These are phyloP conservation scores for Stenchaetothrips biformis DNA, from an alignment of 2,888 invertebrate genomes.

Conservation along the genomic window DNA sequence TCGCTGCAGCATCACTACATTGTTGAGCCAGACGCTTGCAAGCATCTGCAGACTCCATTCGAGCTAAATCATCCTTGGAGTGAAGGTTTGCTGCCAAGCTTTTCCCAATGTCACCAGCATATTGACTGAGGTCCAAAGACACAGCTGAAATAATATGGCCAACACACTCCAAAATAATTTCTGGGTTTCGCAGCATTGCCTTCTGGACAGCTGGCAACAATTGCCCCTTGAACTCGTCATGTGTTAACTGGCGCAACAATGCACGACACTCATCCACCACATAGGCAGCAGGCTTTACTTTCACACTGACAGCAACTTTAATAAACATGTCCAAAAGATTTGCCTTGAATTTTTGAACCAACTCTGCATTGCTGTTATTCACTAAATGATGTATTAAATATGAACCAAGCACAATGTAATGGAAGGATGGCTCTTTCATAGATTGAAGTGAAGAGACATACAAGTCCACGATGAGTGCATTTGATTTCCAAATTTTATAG, in stretches of 20 bases:
- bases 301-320: constrained; percentile 71
- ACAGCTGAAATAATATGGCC: constrained; percentile 68
- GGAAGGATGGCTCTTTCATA: constrained; percentile 49
- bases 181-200: constrained; percentile 88
- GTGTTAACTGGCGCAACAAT: constrained; percentile 58
- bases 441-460: constrained; percentile 52
- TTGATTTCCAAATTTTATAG: constrained; percentile 45
- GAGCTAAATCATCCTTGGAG: constrained; percentile 75
- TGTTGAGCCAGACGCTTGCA: constrained; percentile 65
- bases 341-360: constrained; percentile 56
- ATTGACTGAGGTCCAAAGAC: constrained; percentile 69
- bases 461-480: constrained; percentile 43
- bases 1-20: constrained; percentile 60
- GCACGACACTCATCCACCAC: constrained; percentile 63
- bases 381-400: constrained; percentile 57
- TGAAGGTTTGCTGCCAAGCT: constrained; percentile 73
- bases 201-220: constrained; percentile 84
- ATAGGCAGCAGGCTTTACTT: constrained; percentile 65
- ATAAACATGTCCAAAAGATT: constrained; percentile 63
- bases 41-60: constrained; percentile 68
- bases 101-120: constrained; percentile 73
- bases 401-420: constrained; percentile 60
- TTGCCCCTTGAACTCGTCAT: constrained; percentile 64
- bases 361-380: constrained; percentile 48
- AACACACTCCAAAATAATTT: constrained; percentile 78